A percentile compares a stretch with the other conserved stretches of the same genome.
Conservation (phyloP, 1,140 invertebrate genomes). For the Lordiphosa mommai region DNA sequence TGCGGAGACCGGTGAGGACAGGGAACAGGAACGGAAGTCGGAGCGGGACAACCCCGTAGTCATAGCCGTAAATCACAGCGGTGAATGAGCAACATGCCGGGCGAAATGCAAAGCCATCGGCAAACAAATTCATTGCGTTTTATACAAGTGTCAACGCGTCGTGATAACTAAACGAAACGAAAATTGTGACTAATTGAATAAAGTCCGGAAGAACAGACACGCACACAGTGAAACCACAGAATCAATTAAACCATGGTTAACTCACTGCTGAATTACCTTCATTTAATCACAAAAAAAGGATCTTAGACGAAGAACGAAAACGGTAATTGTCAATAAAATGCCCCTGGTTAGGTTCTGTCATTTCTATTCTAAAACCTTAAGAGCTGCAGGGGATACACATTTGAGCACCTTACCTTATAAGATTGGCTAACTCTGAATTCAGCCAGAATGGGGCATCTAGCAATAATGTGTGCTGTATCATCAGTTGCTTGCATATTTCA, state of each 20-base stretch:
- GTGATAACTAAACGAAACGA: constrained; percentile 68
- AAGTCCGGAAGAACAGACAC: constrained; percentile 28
- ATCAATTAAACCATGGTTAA: neutral
- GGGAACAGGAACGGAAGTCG: neutral
- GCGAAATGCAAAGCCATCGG: constrained; percentile 15
- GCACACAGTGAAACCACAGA: constrained; percentile 6
- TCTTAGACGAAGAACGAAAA: no score
- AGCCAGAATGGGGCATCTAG: no score
- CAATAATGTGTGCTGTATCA: no score
- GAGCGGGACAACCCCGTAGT: neutral
- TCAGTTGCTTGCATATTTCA: no score
- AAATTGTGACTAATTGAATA: constrained; percentile 72
- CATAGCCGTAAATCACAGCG: constrained; percentile 32
- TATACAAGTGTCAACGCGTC: constrained; percentile 70
- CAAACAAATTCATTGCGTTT: constrained; percentile 68
- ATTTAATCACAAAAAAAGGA: no score
- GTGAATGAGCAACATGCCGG: constrained; percentile 33
- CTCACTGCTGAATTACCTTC: no score
- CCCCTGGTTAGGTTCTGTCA: no score
- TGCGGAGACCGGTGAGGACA: constrained; percentile 20
- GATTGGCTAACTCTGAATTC: no score
- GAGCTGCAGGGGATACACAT: no score
- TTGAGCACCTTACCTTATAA: no score
- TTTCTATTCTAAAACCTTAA: no score
- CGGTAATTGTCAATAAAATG: no score